These are phyloP conservation scores for Spizella passerina DNA, from an alignment of 2,797 vertebrate species.

Conservation along the genomic window DNA sequence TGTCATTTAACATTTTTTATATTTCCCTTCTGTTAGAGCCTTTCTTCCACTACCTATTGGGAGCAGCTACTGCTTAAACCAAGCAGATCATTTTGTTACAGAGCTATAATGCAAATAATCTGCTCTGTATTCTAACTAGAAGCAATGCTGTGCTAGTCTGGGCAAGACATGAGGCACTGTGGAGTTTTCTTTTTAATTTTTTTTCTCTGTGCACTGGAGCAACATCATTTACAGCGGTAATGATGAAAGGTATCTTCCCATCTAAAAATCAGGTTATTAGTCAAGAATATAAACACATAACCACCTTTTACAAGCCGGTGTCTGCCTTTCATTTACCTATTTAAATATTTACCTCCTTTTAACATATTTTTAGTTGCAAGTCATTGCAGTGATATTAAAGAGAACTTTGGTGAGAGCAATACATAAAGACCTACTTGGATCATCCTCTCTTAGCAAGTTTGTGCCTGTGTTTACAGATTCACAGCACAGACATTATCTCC, in stretches of 20 bases:
- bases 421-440: neutral
- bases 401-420: neutral
- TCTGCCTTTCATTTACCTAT: neutral
- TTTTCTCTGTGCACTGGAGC: neutral
- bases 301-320: neutral
- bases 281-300: neutral
- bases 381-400: slow-evolving; percentile 42
- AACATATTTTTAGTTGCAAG: slow-evolving; percentile 30
- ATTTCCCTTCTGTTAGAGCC: slow-evolving; percentile 22
- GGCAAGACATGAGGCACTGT: slow-evolving; percentile 10
- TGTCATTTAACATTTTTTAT: slow-evolving; percentile 17
- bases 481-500: neutral
- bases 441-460: neutral
- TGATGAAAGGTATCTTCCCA: neutral
- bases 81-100: slow-evolving; percentile 14
- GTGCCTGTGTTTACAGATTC: slow-evolving; percentile 18
- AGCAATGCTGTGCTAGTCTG: slow-evolving; percentile 29
- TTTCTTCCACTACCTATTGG: neutral
- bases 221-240: neutral
- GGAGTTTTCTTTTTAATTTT: neutral
- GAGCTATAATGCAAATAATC: slow-evolving; percentile 42
- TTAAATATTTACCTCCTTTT: neutral
- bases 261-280: neutral
- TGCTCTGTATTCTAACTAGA: slow-evolving; percentile 3
- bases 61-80: slow-evolving; percentile 12